These are phyloP conservation scores for Tetramorium parvispinum DNA, from an alignment of 1,140 invertebrate genomes.

Conservation along the genomic window DNA sequence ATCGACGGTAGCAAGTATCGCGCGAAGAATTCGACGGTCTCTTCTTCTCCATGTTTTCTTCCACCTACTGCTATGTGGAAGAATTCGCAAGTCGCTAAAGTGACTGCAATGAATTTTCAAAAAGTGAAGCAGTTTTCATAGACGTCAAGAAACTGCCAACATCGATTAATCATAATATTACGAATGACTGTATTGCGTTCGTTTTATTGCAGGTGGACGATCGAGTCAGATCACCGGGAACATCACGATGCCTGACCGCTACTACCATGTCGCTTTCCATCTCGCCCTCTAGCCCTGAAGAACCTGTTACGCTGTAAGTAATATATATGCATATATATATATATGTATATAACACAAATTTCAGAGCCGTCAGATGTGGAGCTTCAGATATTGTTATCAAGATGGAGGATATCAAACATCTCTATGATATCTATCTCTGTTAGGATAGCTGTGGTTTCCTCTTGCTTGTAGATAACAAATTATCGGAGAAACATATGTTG, in stretches of 20 bases:
- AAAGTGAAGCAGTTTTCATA: neutral
- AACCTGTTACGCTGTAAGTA: conserved; percentile 85
- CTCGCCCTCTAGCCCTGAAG: conserved; percentile 83
- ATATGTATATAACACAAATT: neutral
- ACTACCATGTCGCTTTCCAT: conserved; percentile 78
- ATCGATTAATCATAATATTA: neutral
- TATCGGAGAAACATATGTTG: neutral
- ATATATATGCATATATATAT: neutral
- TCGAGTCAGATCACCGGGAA: conserved; percentile 83
- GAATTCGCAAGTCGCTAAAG: neutral
- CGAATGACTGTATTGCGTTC: neutral
- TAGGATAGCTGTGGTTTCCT: neutral
- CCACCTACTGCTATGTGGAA: neutral
- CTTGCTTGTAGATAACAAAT: neutral
- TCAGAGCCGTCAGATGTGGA: neutral
- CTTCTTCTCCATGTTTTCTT: conserved; percentile 2
- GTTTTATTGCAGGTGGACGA: conserved; percentile 82
- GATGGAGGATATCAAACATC: neutral
- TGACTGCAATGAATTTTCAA: neutral
- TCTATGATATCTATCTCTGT: neutral
- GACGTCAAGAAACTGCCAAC: neutral
- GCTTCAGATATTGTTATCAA: neutral
- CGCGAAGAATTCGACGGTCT: conserved; percentile 72
- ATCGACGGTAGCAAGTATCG: conserved; percentile 68
- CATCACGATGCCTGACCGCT: conserved; percentile 79